Evolutionary conservation across 1,140 invertebrate species (phyloP).

Genomic region (Diprion similis): DNA sequence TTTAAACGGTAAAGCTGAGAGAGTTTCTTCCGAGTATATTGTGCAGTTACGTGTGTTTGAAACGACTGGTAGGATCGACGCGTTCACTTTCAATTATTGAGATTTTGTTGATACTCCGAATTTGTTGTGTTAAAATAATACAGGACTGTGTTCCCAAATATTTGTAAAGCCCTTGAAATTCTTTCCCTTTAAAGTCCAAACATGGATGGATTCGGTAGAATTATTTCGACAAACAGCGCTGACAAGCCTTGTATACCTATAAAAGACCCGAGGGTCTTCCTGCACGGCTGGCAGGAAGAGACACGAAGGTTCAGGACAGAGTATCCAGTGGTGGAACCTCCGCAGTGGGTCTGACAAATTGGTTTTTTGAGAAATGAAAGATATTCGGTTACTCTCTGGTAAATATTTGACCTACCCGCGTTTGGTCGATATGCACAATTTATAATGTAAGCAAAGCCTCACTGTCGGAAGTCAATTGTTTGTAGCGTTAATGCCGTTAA

Average conservation of each 20-base stretch:
- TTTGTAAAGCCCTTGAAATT: constrained; percentile 19
- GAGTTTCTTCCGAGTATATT: too few species aligned
- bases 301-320: background rate
- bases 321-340: background rate
- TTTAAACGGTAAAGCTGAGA: background rate
- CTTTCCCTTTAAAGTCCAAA: constrained; percentile 16
- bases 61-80: too few species aligned
- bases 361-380: constrained; percentile 33
- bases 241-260: too few species aligned
- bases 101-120: background rate
- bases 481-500: constrained; percentile 36
- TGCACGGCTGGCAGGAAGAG: too few species aligned
- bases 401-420: constrained; percentile 33
- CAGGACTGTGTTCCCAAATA: background rate
- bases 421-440: constrained; percentile 16
- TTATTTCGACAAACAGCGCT: background rate
- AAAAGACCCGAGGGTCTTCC: too few species aligned
- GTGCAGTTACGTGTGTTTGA: too few species aligned
- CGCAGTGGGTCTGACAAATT: constrained; percentile 43
- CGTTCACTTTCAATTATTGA: too few species aligned
- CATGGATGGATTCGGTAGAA: background rate
- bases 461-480: constrained; percentile 27
- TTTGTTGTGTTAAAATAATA: constrained; percentile 15
- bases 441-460: constrained; percentile 17
- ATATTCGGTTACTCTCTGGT: constrained; percentile 42